phyloP scores from a whole-genome alignment of 2,113 vertebrate species.

The Nothoprocta perdicaria region DNA sequence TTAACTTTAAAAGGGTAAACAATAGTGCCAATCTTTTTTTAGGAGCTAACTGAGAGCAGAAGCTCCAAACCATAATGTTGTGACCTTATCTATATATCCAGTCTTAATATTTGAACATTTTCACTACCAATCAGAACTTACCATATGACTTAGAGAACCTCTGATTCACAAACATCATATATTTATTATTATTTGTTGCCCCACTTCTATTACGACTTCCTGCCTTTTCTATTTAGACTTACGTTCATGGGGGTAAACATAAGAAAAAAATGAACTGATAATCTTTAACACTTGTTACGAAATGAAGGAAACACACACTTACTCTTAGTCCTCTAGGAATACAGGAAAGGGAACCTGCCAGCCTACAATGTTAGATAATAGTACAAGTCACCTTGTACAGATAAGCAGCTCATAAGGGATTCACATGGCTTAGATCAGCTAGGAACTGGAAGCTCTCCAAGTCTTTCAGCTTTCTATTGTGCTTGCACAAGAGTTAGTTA shows the following conservation, averaged over 20 bases:
- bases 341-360: neutral
- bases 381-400: neutral
- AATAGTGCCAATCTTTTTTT: neutral
- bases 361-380: neutral
- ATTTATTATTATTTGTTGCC: rapidly evolving
- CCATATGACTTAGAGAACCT: neutral
- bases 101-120: neutral
- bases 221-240: neutral
- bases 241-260: neutral
- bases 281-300: neutral
- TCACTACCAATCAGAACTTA: neutral
- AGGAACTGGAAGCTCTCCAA: neutral
- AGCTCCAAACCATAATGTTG: neutral
- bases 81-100: neutral
- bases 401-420: neutral
- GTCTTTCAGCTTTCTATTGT: neutral
- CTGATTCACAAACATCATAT: neutral
- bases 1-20: neutral
- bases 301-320: neutral
- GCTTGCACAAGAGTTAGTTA: neutral
- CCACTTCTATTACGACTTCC: neutral
- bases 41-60: neutral
- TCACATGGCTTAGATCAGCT: neutral
- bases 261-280: neutral
- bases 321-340: neutral